Percentiles rank a stretch among this genome's conserved stretches.
Conservation (phyloP, 37 sponge, comb jelly and placozoan species). For the Chondrilla cf. caribensis region DNA sequence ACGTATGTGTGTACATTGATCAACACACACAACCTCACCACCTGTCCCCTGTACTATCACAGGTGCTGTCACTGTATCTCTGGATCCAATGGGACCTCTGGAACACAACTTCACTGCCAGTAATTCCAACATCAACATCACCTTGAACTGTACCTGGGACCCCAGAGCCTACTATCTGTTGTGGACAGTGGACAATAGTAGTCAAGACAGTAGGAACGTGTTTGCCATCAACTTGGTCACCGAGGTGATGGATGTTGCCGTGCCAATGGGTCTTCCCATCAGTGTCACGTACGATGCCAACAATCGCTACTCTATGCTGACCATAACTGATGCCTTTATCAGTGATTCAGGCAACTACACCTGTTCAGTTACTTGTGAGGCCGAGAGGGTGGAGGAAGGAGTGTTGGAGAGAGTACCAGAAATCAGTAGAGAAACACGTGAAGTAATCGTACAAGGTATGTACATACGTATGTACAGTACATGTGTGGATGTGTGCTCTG, state of each 20-base stretch:
- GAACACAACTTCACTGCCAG: no score
- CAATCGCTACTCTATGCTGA: not conserved
- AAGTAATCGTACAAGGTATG: not conserved
- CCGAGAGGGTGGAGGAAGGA: not conserved
- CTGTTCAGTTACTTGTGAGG: slow-evolving; percentile 4
- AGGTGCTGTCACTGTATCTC: no score
- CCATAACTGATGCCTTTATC: slow-evolving; percentile 9
- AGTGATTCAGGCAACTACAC: slow-evolving; percentile 24
- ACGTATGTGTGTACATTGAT: no score
- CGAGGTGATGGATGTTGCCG: no score
- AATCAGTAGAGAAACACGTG: not conserved
- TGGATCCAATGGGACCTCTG: no score
- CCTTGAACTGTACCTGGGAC: slow-evolving; percentile 2
- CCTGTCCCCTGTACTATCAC: no score
- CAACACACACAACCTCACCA: no score
- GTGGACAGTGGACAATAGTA: no score
- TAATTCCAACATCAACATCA: not conserved
- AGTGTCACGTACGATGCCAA: no score
- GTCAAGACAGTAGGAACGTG: no score
- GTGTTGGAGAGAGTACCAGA: not conserved
- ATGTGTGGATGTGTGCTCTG: not conserved
- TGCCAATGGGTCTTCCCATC: no score
- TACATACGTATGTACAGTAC: not conserved
- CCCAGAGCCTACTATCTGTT: not conserved
- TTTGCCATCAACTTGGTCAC: no score